These are phyloP conservation scores for Acrocyrtus sp. DNA, from an alignment of 2,888 invertebrate species.

Conservation along the genomic window DNA sequence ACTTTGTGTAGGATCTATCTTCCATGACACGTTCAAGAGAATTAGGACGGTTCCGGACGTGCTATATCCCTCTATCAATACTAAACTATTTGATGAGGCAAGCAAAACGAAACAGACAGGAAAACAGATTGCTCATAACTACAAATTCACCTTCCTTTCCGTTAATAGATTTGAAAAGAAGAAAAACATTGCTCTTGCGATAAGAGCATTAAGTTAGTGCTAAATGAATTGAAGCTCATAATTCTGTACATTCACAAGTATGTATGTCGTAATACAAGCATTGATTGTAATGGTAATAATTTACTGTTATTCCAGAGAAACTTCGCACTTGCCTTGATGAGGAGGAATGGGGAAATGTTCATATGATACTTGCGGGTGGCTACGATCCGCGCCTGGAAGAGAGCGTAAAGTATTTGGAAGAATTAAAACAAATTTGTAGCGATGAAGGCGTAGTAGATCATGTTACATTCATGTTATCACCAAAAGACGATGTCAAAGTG, in stretches of 20 bases:
- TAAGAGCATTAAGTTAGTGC: constrained; percentile 80
- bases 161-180: constrained; percentile 98
- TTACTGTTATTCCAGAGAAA: constrained; percentile 50
- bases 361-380: constrained; percentile 94
- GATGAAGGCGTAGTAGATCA: constrained; percentile 76
- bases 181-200: constrained; percentile 89
- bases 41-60: constrained; percentile 79
- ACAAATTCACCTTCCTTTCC: constrained; percentile 81
- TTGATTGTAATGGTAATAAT: too few species aligned
- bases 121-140: constrained; percentile 57
- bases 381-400: constrained; percentile 90
- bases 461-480: constrained; percentile 87
- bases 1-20: constrained; percentile 74
- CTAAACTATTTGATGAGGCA: constrained; percentile 75
- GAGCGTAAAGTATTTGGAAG: constrained; percentile 85
- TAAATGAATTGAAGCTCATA: too few species aligned
- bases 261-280: too few species aligned
- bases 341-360: constrained; percentile 73
- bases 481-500: constrained; percentile 85
- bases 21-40: constrained; percentile 83
- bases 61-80: constrained; percentile 94
- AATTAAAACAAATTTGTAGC: constrained; percentile 76
- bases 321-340: constrained; percentile 58
- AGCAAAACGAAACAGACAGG: constrained; percentile 64
- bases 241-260: too few species aligned